These are phyloP conservation scores for Chionoecetes opilio DNA, from an alignment of 1,140 invertebrate species.

Conservation along the genomic window DNA sequence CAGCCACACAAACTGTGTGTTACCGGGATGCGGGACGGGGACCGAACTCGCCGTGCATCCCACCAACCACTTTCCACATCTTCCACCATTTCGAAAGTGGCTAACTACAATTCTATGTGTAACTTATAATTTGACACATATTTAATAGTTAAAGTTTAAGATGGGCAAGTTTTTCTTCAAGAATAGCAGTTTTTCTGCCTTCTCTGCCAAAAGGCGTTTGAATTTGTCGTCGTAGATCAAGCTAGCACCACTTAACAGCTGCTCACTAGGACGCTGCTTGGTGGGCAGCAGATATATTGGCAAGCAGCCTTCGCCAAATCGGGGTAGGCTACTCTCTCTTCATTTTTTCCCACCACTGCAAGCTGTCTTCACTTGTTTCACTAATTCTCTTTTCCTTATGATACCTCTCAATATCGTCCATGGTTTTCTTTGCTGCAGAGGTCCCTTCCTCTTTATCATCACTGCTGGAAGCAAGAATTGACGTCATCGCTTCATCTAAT, in stretches of 20 bases:
- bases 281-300: not conserved
- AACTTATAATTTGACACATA: slow-evolving; percentile 20
- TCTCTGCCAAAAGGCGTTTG: slow-evolving; percentile 41
- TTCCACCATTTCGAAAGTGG: slow-evolving; percentile 39
- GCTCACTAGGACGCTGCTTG: slow-evolving; percentile 19
- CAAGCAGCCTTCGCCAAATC: slow-evolving; percentile 35
- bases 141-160: slow-evolving; percentile 45
- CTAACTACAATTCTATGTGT: slow-evolving; percentile 21
- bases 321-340: not conserved
- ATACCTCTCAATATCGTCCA: no score
- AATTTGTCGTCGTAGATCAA: slow-evolving; percentile 10
- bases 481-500: not conserved
- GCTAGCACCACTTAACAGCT: slow-evolving; percentile 34
- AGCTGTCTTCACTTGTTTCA: slow-evolving; percentile 44
- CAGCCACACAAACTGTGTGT: not conserved
- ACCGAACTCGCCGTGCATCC: slow-evolving; percentile 21
- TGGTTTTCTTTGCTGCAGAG: slow-evolving; percentile 1
- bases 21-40: slow-evolving; percentile 10
- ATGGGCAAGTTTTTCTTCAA: slow-evolving; percentile 56
- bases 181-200: slow-evolving; percentile 23
- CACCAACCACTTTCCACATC: not conserved
- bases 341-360: not conserved
- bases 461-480: not conserved
- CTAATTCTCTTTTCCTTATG: not conserved
- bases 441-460: slow-evolving; percentile 35